Base-by-base conservation (phyloP, 1,140 invertebrate species). In the Leucophenga varia region DNA sequence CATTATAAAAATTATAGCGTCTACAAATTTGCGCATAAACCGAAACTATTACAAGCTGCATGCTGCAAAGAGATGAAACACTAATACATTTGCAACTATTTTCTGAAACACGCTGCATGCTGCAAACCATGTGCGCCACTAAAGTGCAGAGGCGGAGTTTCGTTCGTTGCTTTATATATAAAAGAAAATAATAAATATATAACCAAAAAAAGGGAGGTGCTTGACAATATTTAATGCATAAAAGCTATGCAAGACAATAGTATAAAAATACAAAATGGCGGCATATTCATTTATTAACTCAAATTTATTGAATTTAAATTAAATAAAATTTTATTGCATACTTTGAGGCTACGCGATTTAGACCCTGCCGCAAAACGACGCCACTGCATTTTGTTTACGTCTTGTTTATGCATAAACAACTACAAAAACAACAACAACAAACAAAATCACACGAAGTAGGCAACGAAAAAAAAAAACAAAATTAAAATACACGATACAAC, bases 341-440 rank as follows among this genome's bases (percentile, higher is more conserved):
- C n/a, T n/a, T n/a, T n/a, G n/a, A n/a, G n/a, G n/a, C n/a, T n/a
- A n/a, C n/a, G n/a, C n/a, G n/a, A n/a, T n/a, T n/a, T n/a, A 39
- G 2, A 39, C 31, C 49, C 63, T 59, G 34, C n/a, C 17, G 19
- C 8, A 3, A 36, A 47, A 14, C 35, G 54, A 54, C 69, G 52
- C 57, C 69, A 43, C 69, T 72, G 69, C 38, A 14, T 39, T 54
- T 72, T 72, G 69, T 72, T 72, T 72, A 72, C 69, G 38, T 54
- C 39, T 57, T 72, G 61, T 72, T 72, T 72, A 64, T 54, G 36
- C 25, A 49, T 54, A 57, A 46, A 38, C 55, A 50, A 39, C 42
- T 22, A 42, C 14, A 43, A 28, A 50, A 46, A 63, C 56, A 58
- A 52, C 49, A 63, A 43, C 54, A 56, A 51, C 56, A 46, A 47